Conservation (phyloP, 2,113 vertebrate genomes). For the Zonotrichia leucophrys region DNA sequence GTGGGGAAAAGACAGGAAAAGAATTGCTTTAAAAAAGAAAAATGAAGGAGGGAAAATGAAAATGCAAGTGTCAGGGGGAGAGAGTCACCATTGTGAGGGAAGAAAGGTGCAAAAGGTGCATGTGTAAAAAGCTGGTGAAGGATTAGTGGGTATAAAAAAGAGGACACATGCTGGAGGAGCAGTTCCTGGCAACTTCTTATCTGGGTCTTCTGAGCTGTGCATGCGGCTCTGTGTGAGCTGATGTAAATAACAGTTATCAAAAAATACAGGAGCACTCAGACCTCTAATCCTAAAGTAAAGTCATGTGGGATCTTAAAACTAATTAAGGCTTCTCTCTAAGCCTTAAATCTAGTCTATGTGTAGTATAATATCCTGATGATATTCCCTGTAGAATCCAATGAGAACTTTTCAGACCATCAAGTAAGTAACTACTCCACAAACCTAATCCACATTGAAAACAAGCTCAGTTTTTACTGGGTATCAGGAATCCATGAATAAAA, state of each 20-base stretch:
- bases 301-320: slow-evolving; percentile 20
- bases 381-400: not conserved
- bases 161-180: not conserved
- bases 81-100: not conserved
- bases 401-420: not conserved
- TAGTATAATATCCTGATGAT: not conserved
- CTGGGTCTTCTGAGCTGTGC: not conserved
- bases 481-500: not conserved
- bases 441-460: not conserved
- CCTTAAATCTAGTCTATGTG: slow-evolving; percentile 14
- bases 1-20: not conserved
- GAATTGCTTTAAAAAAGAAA: not conserved
- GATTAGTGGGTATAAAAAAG: not conserved
- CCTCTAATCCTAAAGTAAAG: not conserved
- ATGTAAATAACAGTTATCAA: slow-evolving; percentile 30
- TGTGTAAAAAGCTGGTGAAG: not conserved
- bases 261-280: not conserved
- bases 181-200: not conserved
- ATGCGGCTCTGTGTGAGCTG: not conserved
- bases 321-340: slow-evolving; percentile 30
- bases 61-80: not conserved
- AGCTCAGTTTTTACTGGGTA: not conserved
- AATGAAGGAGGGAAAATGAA: not conserved
- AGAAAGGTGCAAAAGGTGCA: not conserved
- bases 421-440: not conserved